Evolutionary conservation across 2,888 invertebrate species (phyloP), one percentile per base, ranked within the genome.

Genomic region (Mimas tiliae): DNA sequence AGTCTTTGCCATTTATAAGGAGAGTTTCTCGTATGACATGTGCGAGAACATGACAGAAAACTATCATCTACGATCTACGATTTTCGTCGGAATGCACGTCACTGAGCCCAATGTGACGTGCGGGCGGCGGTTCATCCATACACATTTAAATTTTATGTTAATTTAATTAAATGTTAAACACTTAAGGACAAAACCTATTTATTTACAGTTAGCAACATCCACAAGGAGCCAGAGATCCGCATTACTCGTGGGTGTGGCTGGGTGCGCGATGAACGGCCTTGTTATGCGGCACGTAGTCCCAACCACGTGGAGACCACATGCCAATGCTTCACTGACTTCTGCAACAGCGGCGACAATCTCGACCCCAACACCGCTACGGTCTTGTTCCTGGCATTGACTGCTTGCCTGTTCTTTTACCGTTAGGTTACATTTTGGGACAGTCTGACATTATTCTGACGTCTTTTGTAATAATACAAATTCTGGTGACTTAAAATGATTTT

Each of bases 181-280:
- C n/a, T n/a, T n/a, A n/a, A n/a, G n/a, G n/a, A n/a, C n/a, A n/a
- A 27, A 27, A 27, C 27, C 27, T 9, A 6, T 12, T 51, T 19
- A 21, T 45, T 11, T 21, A 19, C 81, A 93, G 94, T 85, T 65
- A 81, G 86, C 73, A 90, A 90, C 65, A 73, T 85, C 0, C 76
- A 86, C 21, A 85, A 85, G 0, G 86, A 89, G 12, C 74, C 82
- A 0, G 91, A 94, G 47, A 76, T 91, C 38, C 88, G 96, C 0
- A 93, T 96, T n/a, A 94, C 95, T 2, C 93, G 96, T 1, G 94
- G 94, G 62, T 96, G 96, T 74, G 96, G 96, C n/a, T 96, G 95
- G 95, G 80, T 93, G 8, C 82, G 76, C 0, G 82, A 89, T 67
- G 77, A 85, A 21, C 86, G 85, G 68, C 88, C 89, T 0, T 96